Percentiles rank a stretch among this genome's conserved stretches.
phyloP scores from a whole-genome alignment of 1,140 invertebrate species.

The Drosophila parabipectinata region DNA sequence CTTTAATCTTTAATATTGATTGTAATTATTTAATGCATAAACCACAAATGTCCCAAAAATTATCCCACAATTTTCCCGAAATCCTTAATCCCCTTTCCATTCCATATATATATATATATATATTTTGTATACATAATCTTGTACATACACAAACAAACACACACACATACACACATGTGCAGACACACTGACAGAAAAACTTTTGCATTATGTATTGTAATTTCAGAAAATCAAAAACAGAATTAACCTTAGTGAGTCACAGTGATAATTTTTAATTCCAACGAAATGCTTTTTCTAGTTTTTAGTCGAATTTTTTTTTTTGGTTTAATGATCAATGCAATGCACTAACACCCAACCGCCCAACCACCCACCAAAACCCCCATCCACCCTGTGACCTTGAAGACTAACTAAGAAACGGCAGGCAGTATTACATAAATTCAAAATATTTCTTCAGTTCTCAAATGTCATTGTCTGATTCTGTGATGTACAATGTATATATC shows the following conservation, averaged over 20 bases:
- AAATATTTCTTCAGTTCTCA: background rate
- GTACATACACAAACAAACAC: conserved; percentile 11
- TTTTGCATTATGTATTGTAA: conserved; percentile 51
- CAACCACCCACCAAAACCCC: conserved; percentile 14
- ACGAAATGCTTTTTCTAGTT: conserved; percentile 11
- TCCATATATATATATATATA: background rate
- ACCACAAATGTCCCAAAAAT: conserved; percentile 35
- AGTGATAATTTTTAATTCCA: conserved; percentile 35
- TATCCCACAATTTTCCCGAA: background rate
- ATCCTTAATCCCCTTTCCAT: background rate
- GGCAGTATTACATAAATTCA: conserved; percentile 1
- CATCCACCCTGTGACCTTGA: conserved; percentile 15
- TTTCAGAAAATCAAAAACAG: conserved; percentile 13
- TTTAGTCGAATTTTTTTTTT: conserved; percentile 39
- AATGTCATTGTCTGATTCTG: conserved; percentile 6
- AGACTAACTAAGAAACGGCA: conserved; percentile 14
- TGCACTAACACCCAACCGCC: conserved; percentile 3
- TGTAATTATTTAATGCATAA: conserved; percentile 74
- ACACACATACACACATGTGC: conserved; percentile 14
- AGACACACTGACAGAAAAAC: conserved; percentile 11
- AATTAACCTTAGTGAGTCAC: conserved; percentile 18
- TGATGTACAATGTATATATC: conserved; percentile 14
- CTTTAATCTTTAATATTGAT: conserved; percentile 64
- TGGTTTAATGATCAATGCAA: conserved; percentile 34
- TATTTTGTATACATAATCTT: conserved; percentile 19